Conservation (phyloP, 2,888 invertebrate species). For the Tridacna gigas region DNA sequence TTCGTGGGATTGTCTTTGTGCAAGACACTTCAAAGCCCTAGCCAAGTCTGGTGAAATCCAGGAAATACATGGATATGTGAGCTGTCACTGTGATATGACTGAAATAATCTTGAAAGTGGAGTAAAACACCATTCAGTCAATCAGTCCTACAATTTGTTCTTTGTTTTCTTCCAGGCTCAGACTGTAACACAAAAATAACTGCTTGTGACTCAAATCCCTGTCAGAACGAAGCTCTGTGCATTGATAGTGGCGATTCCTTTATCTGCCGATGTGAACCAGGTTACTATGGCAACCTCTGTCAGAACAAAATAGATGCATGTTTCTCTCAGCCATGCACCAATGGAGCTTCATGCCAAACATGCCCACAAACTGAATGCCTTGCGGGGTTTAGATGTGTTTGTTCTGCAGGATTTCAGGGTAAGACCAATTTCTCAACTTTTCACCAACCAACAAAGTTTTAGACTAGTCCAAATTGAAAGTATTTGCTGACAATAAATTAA, state of each 20-base stretch:
- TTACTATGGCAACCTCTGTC: slow-evolving; percentile 97
- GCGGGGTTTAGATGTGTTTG: slow-evolving; percentile 46
- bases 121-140: too few relatives aligned
- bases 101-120: too few relatives aligned
- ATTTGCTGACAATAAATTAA: too few relatives aligned
- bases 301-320: slow-evolving; percentile 98
- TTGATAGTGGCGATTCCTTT: slow-evolving; percentile 85
- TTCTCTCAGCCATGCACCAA: slow-evolving; percentile 98
- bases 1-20: too few relatives aligned
- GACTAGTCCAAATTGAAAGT: too few relatives aligned
- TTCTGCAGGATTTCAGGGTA: slow-evolving; percentile 55
- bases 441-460: too few relatives aligned
- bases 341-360: slow-evolving; percentile 92
- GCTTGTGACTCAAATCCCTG: slow-evolving; percentile 77
- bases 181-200: slow-evolving; percentile 72
- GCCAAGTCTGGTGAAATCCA: too few relatives aligned
- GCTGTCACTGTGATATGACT: too few relatives aligned
- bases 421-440: not conserved
- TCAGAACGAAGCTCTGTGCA: slow-evolving; percentile 72
- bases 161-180: slow-evolving; percentile 81
- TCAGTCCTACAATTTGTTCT: too few relatives aligned
- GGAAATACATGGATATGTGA: too few relatives aligned
- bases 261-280: slow-evolving; percentile 96
- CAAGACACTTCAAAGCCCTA: too few relatives aligned
- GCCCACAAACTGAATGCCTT: slow-evolving; percentile 42